A percentile compares a stretch with the other conserved stretches of the same genome.
phyloP scores from a whole-genome alignment of 1,140 invertebrate species.

The Ostrea edulis region DNA sequence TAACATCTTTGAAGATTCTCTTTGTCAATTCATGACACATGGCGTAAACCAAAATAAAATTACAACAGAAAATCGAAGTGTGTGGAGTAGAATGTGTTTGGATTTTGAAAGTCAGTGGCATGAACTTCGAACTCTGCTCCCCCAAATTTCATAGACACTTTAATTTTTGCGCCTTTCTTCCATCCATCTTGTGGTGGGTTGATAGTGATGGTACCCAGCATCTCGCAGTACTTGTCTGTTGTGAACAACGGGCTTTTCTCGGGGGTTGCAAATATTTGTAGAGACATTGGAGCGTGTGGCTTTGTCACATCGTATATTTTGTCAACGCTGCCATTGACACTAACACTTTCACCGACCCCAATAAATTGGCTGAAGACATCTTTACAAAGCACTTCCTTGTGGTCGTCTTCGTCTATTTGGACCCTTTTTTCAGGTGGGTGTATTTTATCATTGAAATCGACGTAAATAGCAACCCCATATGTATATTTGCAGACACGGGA shows the following conservation, averaged over 20 bases:
- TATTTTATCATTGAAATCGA: constrained; percentile 67
- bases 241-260: constrained; percentile 40
- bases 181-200: constrained; percentile 48
- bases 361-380: constrained; percentile 82
- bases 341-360: constrained; percentile 77
- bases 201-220: constrained; percentile 40
- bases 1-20: neutral
- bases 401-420: constrained; percentile 43
- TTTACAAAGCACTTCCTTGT: constrained; percentile 80
- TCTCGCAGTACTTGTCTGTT: constrained; percentile 44
- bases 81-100: neutral
- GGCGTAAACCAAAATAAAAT: neutral
- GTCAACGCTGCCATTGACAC: constrained; percentile 76
- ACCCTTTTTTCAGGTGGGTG: constrained; percentile 79
- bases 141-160: constrained; percentile 49
- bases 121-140: constrained; percentile 50
- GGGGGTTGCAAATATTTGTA: constrained; percentile 50
- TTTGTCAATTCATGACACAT: neutral
- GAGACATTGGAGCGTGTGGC: constrained; percentile 32
- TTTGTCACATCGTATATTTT: constrained; percentile 40
- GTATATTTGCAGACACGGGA: constrained; percentile 58
- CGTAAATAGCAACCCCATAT: constrained; percentile 52
- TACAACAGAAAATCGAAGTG: constrained; percentile 38
- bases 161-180: constrained; percentile 33
- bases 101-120: neutral